Percentiles rank a stretch among this genome's conserved stretches.
Conservation (phyloP, 53 echinoderm and acorn worm genomes). For the Paracentrotus lividus region DNA sequence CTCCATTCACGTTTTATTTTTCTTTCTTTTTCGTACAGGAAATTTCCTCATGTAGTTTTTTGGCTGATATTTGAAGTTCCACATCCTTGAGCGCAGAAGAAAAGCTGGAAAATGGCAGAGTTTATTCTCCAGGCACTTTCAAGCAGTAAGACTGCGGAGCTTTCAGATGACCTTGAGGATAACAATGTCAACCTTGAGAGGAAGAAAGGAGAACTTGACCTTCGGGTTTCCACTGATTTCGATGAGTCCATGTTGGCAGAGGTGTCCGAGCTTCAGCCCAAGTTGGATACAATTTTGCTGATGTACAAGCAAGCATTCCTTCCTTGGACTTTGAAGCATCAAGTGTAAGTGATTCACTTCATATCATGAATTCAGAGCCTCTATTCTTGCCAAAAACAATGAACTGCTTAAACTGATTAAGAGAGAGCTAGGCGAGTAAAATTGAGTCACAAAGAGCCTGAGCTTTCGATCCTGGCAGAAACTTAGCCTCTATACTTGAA, state of each 20-base stretch:
- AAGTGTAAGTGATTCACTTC: constrained; percentile 80
- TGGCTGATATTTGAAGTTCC: neutral
- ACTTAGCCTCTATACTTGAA: too few relatives aligned
- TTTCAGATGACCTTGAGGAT: neutral
- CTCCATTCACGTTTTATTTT: neutral
- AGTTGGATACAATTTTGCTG: constrained; percentile 93
- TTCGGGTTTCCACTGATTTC: constrained; percentile 38
- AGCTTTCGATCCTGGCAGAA: too few relatives aligned
- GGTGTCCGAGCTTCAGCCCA: constrained; percentile 82
- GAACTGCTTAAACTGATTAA: too few relatives aligned
- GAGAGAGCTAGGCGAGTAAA: too few relatives aligned
- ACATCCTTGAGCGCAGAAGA: neutral
- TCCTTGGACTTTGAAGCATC: constrained; percentile 97
- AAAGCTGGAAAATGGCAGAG: neutral
- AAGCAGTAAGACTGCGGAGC: neutral
- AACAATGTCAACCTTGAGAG: neutral
- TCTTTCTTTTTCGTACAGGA: neutral
- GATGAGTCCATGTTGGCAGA: constrained; percentile 78
- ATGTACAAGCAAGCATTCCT: constrained; percentile 92
- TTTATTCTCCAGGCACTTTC: constrained; percentile 5
- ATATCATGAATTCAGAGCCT: too few relatives aligned
- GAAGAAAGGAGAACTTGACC: neutral
- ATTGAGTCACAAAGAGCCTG: too few relatives aligned
- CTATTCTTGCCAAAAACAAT: too few relatives aligned
- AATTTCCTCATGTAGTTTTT: neutral